These are phyloP conservation scores for Antheraea assamensis DNA, from an alignment of 2,888 invertebrate genomes.

Conservation along the genomic window DNA sequence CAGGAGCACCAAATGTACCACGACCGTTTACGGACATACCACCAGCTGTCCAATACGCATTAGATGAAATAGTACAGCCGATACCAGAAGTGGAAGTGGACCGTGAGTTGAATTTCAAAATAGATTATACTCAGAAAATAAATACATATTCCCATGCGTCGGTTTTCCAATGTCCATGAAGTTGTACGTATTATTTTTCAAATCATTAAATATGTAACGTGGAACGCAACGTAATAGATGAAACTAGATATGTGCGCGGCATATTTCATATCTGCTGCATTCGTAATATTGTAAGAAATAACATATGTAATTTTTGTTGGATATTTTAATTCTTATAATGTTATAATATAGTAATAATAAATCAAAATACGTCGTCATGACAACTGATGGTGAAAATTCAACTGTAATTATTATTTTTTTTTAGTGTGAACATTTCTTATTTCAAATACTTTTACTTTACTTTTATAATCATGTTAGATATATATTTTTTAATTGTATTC, in stretches of 20 bases:
- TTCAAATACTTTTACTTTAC: too few relatives aligned
- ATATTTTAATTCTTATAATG: neutral
- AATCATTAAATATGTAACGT: neutral
- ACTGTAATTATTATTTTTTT: too few relatives aligned
- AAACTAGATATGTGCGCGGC: neutral
- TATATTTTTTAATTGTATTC: too few relatives aligned
- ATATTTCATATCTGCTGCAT: neutral
- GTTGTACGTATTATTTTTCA: neutral
- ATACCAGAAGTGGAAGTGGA: slow-evolving; percentile 66
- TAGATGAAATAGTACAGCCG: slow-evolving; percentile 63
- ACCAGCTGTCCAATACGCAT: slow-evolving; percentile 59
- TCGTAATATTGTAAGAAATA: neutral
- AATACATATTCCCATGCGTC: neutral
- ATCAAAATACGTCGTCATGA: neutral
- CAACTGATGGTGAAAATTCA: neutral
- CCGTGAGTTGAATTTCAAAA: slow-evolving; percentile 51
- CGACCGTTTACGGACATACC: slow-evolving; percentile 48
- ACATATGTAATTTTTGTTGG: neutral
- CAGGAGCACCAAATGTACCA: slow-evolving; percentile 60
- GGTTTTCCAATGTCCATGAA: neutral
- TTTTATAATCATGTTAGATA: too few relatives aligned
- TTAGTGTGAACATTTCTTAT: too few relatives aligned
- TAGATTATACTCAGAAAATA: neutral
- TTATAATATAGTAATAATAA: neutral
- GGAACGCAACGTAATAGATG: neutral